Evolutionary conservation across 2,888 invertebrate genomes (phyloP).

Genomic region (Kryphioiulus occultus): DNA sequence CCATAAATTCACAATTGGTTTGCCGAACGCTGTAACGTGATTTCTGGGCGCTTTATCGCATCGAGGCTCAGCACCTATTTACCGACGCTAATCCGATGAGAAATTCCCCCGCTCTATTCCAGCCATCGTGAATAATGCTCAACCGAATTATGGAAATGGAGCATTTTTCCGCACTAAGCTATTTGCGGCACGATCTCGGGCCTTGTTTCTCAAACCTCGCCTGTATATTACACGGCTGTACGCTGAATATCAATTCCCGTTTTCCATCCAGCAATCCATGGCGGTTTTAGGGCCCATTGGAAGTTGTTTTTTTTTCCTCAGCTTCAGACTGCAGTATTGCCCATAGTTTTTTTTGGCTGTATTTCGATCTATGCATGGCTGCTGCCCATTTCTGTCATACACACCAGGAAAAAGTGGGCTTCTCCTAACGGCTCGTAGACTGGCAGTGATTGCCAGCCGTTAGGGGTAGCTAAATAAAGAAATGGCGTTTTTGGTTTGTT

Average conservation of each 20-base stretch:
- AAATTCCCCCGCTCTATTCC: not conserved
- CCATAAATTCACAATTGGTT: slow-evolving; percentile 12
- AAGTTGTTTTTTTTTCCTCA: too few relatives aligned
- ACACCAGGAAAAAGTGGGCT: too few relatives aligned
- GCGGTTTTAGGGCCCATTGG: too few relatives aligned
- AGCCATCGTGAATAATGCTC: not conserved
- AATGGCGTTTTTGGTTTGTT: too few relatives aligned
- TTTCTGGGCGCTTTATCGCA: not conserved
- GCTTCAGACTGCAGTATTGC: too few relatives aligned
- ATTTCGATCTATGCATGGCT: too few relatives aligned
- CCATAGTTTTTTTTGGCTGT: too few relatives aligned
- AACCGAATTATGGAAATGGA: slow-evolving; percentile 6
- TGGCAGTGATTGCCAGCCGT: too few relatives aligned
- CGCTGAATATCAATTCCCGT: not conserved
- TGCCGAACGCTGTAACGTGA: not conserved
- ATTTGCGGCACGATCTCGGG: not conserved
- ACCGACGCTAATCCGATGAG: not conserved
- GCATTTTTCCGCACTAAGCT: not conserved
- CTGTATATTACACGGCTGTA: not conserved
- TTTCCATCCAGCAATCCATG: not conserved
- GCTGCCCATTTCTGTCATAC: too few relatives aligned
- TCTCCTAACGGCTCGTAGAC: too few relatives aligned
- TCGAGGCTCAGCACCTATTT: not conserved
- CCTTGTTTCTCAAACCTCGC: not conserved
- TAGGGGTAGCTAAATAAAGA: too few relatives aligned